Evolutionary conservation across 1,140 invertebrate genomes (phyloP).

Genomic region (Lepidurus apus): DNA sequence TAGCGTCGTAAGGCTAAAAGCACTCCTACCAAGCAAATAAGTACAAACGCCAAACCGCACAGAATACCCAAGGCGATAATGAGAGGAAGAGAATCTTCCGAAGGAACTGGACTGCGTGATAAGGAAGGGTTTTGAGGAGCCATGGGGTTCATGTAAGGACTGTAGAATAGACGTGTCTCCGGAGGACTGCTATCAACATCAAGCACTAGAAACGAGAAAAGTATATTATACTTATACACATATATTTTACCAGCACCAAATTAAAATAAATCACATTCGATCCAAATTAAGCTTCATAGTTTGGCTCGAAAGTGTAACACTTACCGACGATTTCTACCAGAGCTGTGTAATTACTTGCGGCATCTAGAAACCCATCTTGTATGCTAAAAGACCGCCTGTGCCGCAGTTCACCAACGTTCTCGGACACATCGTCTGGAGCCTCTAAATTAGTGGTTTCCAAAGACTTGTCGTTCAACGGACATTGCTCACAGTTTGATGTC

Average conservation of each 20-base stretch:
- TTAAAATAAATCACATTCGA: too few species aligned
- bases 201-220: neutral
- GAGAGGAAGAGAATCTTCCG: constrained; percentile 31
- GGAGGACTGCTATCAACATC: constrained; percentile 3
- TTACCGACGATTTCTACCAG: constrained; percentile 74
- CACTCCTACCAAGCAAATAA: constrained; percentile 58
- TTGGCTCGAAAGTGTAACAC: constrained; percentile 36
- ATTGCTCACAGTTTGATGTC: neutral
- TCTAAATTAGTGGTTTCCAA: neutral
- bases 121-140: constrained; percentile 46
- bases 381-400: neutral
- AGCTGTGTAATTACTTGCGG: constrained; percentile 69
- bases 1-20: constrained; percentile 67
- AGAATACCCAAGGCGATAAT: constrained; percentile 44
- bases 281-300: constrained; percentile 25
- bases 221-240: too few species aligned
- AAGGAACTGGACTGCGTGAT: neutral
- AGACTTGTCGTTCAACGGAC: neutral
- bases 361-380: constrained; percentile 64
- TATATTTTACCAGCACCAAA: too few species aligned
- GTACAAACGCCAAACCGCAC: constrained; percentile 57
- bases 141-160: constrained; percentile 53
- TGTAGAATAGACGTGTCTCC: constrained; percentile 48
- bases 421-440: neutral
- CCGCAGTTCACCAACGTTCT: neutral